Base-by-base conservation (phyloP, 2,797 vertebrate genomes). In the Sorex maritimensis region DNA sequence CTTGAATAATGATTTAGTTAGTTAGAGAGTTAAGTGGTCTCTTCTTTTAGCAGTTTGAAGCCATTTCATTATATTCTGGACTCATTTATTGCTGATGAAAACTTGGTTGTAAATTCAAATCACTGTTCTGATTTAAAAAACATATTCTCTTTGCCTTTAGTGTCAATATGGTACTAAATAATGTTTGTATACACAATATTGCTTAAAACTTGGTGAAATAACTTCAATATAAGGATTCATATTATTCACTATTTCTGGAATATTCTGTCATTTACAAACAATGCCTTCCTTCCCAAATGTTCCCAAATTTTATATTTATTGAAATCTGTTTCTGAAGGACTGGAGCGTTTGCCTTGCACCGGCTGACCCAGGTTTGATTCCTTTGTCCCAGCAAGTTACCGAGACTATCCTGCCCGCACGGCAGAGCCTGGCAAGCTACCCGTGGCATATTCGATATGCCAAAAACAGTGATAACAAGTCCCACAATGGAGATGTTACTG, bases 261-360 rank as follows among this genome's bases (percentile, higher is more conserved):
- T 85, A 92, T 89, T 84, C 28, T 58, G 12, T 86, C 19, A 81
- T 90, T 88, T 83, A 73, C n/a, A 89, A 77, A 28, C 80, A 89
- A 26, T 88, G 13, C 21, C 65, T 77, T 26, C 83, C 23, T 13
- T 1, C 46, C 13, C 75, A 21, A 58, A 34, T 81, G 10, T 52
- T 52, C 41, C 41, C 41, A 44, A 44, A 4, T 91, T 73, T 96
- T 88, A 55, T 79, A 93, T 68, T 94, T 77, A n/a, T 55, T 10
- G 14, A 86, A 52, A 41, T 85, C 49, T 34, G 34, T 34, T 34
- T 34, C 34, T 34, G 34, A 34, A 34, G 34, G 34, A 34, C 34
- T 34, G 34, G 34, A 34, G 34, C 34, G 34, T 34, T 34, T 34
- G 34, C 34, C 34, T 34, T 34, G 34, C 34, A 34, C 34, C 34